These are phyloP conservation scores for Watersipora subatra DNA, from an alignment of 1,140 invertebrate species.

Conservation along the genomic window DNA sequence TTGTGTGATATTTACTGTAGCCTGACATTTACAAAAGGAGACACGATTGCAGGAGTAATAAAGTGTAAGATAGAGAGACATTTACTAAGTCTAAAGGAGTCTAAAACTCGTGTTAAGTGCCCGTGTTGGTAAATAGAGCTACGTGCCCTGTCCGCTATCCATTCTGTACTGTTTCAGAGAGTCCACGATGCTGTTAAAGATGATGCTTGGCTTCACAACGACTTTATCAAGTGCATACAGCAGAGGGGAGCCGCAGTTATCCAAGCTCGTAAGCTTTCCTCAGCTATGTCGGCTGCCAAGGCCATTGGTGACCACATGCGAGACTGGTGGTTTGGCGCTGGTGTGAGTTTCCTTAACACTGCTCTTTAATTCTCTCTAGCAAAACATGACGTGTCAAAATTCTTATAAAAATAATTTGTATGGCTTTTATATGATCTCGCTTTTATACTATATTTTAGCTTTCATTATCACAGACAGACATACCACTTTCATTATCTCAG, in stretches of 20 bases:
- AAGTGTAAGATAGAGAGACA: too few species aligned
- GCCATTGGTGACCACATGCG: constrained; percentile 94
- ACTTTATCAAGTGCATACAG: constrained; percentile 80
- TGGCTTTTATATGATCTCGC: background rate
- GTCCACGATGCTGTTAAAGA: constrained; percentile 60
- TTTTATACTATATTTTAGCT: background rate
- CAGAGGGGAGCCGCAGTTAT: constrained; percentile 95
- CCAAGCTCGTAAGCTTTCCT: constrained; percentile 90
- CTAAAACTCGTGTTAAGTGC: too few species aligned
- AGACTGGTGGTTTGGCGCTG: constrained; percentile 83
- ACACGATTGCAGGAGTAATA: too few species aligned
- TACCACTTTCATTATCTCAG: too few species aligned
- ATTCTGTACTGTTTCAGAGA: background rate
- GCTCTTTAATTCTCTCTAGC: too few species aligned
- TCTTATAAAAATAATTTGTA: background rate
- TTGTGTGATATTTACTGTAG: too few species aligned
- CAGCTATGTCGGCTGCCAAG: constrained; percentile 93
- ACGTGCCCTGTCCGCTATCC: too few species aligned
- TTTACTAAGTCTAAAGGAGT: too few species aligned
- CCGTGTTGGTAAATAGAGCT: too few species aligned
- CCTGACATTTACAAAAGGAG: too few species aligned
- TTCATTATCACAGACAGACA: background rate
- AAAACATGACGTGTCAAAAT: background rate
- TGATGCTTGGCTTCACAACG: constrained; percentile 61
- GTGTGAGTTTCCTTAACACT: constrained; percentile 12